These are phyloP conservation scores for Osmoderma eremita DNA, from an alignment of 2,888 invertebrate species.

Conservation along the genomic window DNA sequence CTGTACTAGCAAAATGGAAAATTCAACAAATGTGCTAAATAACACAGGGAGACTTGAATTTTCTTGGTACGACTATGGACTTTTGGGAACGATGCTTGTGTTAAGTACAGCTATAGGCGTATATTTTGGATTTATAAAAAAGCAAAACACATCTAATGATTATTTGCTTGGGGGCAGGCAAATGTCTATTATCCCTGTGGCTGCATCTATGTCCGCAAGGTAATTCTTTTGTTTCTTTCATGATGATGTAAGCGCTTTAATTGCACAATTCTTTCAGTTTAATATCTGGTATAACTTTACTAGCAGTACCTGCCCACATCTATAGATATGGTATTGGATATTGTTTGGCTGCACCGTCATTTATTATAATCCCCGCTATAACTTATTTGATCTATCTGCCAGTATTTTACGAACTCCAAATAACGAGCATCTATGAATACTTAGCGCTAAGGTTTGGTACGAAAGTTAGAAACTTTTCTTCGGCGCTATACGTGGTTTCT, in stretches of 20 bases:
- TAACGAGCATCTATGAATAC: conserved; percentile 77
- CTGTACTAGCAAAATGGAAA: no score
- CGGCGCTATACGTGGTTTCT: conserved; percentile 69
- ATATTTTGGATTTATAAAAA: conserved; percentile 68
- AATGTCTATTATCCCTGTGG: conserved; percentile 78
- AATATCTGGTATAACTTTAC: conserved; percentile 77
- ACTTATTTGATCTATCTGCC: conserved; percentile 58
- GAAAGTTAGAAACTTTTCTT: conserved; percentile 69
- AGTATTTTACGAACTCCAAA: conserved; percentile 76
- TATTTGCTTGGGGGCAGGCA: conserved; percentile 78
- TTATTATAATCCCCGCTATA: conserved; percentile 56
- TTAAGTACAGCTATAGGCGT: conserved; percentile 69
- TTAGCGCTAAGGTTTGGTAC: conserved; percentile 72
- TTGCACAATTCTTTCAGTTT: conserved; percentile 66
- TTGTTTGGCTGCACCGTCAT: conserved; percentile 62
- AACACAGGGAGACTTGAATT: conserved; percentile 53
- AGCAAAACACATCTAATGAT: conserved; percentile 72
- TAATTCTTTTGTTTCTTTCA: conserved; percentile 52
- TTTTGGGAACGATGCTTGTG: conserved; percentile 66
- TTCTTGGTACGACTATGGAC: conserved; percentile 67
- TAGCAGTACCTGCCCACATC: conserved; percentile 80
- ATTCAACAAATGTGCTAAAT: background rate
- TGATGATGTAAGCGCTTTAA: no score
- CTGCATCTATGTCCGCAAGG: conserved; percentile 81
- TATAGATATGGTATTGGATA: conserved; percentile 78